Percentiles rank a stretch among this genome's conserved stretches.
Conservation (phyloP, 92 coral and sea anemone genomes). For the Micromussa lordhowensis region DNA sequence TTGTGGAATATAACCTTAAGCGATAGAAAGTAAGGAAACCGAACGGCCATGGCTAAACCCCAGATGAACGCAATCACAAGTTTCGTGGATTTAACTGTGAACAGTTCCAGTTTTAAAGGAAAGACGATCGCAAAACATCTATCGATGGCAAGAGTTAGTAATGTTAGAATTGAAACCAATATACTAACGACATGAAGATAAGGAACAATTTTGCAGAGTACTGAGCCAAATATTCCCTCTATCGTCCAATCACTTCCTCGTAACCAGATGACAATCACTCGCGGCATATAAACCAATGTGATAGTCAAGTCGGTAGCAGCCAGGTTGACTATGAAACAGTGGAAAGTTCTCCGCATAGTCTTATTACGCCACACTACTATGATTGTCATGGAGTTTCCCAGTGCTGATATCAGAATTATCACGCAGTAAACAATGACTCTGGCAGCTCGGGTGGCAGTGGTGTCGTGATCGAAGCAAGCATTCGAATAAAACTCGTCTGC, state of each 20-base stretch:
- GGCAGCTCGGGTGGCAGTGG: not conserved
- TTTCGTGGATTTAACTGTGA: constrained; percentile 29
- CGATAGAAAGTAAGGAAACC: constrained; percentile 49
- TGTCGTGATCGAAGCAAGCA: constrained; percentile 18
- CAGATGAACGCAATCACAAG: constrained; percentile 34
- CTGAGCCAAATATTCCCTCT: constrained; percentile 43
- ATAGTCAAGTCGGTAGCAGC: constrained; percentile 62
- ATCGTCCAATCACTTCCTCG: constrained; percentile 48
- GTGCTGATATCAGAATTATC: constrained; percentile 46
- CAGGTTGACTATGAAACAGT: constrained; percentile 59
- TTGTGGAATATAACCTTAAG: constrained; percentile 1
- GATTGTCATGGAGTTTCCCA: constrained; percentile 63
- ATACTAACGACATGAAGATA: constrained; percentile 58
- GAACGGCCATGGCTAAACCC: constrained; percentile 36
- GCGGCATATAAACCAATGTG: constrained; percentile 65
- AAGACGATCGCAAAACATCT: constrained; percentile 61
- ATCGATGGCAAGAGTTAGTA: constrained; percentile 47
- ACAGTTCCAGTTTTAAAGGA: constrained; percentile 39
- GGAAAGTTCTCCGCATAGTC: constrained; percentile 28
- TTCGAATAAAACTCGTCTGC: not conserved
- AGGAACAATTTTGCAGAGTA: constrained; percentile 60
- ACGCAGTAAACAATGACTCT: constrained; percentile 49
- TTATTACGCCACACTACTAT: constrained; percentile 28
- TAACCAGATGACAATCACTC: constrained; percentile 53
- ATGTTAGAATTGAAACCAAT: constrained; percentile 57